These are phyloP conservation scores for Conger conger DNA, from an alignment of 2,113 vertebrate genomes.

Conservation along the genomic window DNA sequence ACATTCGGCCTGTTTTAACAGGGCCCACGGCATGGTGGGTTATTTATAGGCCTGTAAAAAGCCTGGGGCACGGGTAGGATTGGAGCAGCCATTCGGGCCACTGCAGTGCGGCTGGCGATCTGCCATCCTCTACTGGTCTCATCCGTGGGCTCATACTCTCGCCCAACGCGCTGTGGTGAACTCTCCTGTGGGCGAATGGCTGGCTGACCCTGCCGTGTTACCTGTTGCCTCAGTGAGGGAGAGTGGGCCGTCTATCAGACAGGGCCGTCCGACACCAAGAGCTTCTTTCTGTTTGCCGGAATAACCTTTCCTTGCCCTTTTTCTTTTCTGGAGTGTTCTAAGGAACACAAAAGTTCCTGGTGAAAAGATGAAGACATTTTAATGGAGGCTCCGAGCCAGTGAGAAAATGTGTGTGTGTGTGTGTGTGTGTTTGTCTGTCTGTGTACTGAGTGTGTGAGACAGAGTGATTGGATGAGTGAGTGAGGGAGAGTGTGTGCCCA, in stretches of 20 bases:
- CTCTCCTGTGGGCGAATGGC: neutral
- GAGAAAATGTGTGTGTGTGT: neutral
- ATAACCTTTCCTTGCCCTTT: neutral
- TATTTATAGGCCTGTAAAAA: neutral
- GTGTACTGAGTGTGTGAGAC: neutral
- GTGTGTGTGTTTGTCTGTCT: neutral
- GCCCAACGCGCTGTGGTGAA: neutral
- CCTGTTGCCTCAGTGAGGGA: neutral
- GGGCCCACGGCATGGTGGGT: neutral
- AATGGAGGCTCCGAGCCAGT: neutral
- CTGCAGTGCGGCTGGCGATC: neutral
- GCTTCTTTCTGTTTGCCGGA: neutral
- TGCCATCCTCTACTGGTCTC: too few species aligned
- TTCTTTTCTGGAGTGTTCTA: neutral
- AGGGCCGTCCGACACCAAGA: neutral
- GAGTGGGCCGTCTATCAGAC: neutral
- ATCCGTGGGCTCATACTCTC: neutral
- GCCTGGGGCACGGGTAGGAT: neutral
- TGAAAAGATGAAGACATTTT: neutral
- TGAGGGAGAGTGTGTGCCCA: neutral
- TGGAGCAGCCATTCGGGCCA: neutral
- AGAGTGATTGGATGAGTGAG: neutral
- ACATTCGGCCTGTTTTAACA: neutral
- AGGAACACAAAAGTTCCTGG: neutral
- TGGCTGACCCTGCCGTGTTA: neutral